A percentile compares a stretch with the other conserved stretches of the same genome.
phyloP scores from a whole-genome alignment of 2,797 vertebrate genomes.

The Spondyliosoma cantharus region DNA sequence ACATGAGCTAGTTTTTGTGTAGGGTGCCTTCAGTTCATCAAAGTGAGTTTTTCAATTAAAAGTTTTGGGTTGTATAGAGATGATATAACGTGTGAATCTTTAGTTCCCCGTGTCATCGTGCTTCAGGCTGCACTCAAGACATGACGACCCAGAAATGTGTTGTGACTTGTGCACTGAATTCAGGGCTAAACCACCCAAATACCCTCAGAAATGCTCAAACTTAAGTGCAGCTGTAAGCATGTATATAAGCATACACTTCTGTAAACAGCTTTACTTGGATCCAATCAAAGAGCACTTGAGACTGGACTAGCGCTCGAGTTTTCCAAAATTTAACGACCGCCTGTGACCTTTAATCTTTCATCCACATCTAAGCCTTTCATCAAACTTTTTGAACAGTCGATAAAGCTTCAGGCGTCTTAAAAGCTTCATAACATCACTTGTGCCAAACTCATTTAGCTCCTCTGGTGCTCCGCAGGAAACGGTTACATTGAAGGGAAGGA shows the following conservation, averaged over 20 bases:
- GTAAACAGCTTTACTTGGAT: slow-evolving; percentile 32
- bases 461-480: slow-evolving; percentile 85
- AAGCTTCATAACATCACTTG: slow-evolving; percentile 35
- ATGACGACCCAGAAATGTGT: neutral
- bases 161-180: slow-evolving; percentile 22
- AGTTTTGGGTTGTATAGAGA: slow-evolving; percentile 18
- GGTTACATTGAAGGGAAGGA: slow-evolving; percentile 97
- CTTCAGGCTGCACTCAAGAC: slow-evolving; percentile 18
- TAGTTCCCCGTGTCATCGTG: neutral
- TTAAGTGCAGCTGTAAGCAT: slow-evolving; percentile 28
- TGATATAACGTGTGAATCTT: slow-evolving; percentile 11
- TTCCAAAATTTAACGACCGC: slow-evolving; percentile 46
- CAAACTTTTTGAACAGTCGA: slow-evolving; percentile 55
- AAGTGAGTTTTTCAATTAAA: slow-evolving; percentile 30
- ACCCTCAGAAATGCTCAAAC: slow-evolving; percentile 9
- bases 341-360: slow-evolving; percentile 53
- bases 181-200: slow-evolving; percentile 21
- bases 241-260: neutral
- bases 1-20: slow-evolving; percentile 17
- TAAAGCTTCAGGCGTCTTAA: slow-evolving; percentile 50
- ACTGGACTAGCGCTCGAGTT: neutral
- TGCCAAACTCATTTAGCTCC: slow-evolving; percentile 60
- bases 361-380: slow-evolving; percentile 52
- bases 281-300: slow-evolving; percentile 34
- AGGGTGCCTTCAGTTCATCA: neutral